phyloP scores from a whole-genome alignment of 35 echinoderm and acorn worm species.

The Amphiura filiformis region DNA sequence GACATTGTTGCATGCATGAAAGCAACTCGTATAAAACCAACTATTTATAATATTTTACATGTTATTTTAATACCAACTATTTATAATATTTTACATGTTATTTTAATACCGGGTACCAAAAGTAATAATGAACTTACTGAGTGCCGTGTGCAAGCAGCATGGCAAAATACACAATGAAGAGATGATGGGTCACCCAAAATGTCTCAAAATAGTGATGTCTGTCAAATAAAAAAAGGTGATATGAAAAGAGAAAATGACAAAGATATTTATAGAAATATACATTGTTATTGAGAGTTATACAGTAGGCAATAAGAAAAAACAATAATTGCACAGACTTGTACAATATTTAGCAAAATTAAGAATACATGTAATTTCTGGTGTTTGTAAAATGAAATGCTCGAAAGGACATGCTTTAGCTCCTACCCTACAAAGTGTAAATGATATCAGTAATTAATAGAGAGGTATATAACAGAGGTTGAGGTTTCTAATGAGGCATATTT shows the following conservation, averaged over 20 bases:
- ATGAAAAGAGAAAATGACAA: neutral
- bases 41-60: neutral
- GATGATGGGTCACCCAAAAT: slow-evolving; percentile 4
- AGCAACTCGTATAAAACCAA: neutral
- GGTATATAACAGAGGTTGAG: too few relatives aligned
- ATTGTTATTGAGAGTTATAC: neutral
- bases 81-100: neutral
- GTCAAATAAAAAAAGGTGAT: neutral
- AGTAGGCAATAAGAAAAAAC: neutral
- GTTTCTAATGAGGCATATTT: too few relatives aligned
- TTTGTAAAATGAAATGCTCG: too few relatives aligned
- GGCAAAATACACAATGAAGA: neutral
- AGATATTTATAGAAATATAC: neutral
- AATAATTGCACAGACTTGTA: too few relatives aligned
- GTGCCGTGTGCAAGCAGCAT: neutral
- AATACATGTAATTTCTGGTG: too few relatives aligned
- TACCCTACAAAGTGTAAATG: too few relatives aligned
- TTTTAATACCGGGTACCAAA: neutral
- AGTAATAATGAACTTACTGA: too few relatives aligned
- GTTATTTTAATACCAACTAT: neutral
- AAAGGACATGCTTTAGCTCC: too few relatives aligned
- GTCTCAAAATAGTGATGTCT: neutral
- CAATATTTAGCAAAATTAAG: too few relatives aligned
- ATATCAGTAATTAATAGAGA: too few relatives aligned
- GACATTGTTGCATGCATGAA: too few relatives aligned